Percentiles rank a stretch among this genome's conserved stretches.
phyloP scores from a whole-genome alignment of 2,888 invertebrate genomes.

The Acanthosepion pharaonis region DNA sequence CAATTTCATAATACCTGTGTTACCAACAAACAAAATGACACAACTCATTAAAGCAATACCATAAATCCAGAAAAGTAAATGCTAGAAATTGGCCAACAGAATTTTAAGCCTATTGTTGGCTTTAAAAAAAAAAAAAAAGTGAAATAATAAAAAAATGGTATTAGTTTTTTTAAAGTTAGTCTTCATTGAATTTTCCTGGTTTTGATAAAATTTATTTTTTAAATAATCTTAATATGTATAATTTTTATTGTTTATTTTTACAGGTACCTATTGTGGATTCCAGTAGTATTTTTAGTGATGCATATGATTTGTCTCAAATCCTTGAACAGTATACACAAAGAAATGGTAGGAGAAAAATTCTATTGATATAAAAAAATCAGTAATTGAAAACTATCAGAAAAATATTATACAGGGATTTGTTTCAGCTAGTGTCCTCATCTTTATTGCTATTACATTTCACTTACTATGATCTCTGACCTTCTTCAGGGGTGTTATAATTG shows the following conservation, averaged over 20 bases:
- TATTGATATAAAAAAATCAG: neutral
- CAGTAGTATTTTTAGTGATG: conserved; percentile 73
- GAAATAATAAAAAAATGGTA: neutral
- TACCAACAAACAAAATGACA: neutral
- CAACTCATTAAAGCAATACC: neutral
- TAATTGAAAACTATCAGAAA: too few species aligned
- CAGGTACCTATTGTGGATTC: conserved; percentile 77
- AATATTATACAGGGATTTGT: too few species aligned
- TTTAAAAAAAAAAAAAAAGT: too few species aligned
- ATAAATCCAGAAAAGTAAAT: too few species aligned
- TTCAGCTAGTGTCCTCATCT: too few species aligned
- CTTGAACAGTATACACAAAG: conserved; percentile 78
- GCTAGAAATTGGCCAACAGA: neutral
- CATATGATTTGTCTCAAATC: conserved; percentile 77
- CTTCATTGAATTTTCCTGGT: neutral
- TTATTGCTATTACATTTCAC: too few species aligned
- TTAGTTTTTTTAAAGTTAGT: neutral
- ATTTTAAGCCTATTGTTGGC: neutral
- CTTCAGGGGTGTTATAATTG: too few species aligned
- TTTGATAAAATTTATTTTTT: neutral
- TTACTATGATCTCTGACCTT: too few species aligned
- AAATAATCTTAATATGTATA: neutral
- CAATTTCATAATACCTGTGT: neutral
- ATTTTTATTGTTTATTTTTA: conserved; percentile 51
- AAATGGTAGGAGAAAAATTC: conserved; percentile 77